phyloP scores from a whole-genome alignment of 1,140 invertebrate species.

The Saccostrea glomerata region DNA sequence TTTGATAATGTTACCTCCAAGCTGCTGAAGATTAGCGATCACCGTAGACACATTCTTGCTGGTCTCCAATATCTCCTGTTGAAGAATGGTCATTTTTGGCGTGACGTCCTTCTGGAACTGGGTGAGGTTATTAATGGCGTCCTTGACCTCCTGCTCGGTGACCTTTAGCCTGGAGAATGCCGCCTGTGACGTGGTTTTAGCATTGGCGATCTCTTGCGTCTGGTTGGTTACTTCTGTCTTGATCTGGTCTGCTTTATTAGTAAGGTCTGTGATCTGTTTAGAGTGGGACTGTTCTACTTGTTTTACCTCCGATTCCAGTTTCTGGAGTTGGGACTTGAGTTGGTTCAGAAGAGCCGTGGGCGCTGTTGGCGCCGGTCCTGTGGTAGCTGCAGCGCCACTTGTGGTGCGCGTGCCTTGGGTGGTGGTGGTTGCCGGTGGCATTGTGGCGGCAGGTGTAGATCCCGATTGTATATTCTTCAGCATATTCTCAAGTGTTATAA shows the following conservation, averaged over 20 bases:
- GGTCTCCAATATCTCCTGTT: conserved; percentile 29
- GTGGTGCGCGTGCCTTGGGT: neutral
- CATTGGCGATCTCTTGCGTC: conserved; percentile 42
- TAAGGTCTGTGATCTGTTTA: conserved; percentile 40
- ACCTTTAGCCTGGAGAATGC: neutral
- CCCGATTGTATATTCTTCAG: conserved; percentile 50
- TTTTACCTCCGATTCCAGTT: conserved; percentile 46
- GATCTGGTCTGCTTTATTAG: conserved; percentile 39
- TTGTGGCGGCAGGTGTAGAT: neutral
- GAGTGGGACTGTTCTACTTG: conserved; percentile 39
- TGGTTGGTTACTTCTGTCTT: conserved; percentile 45
- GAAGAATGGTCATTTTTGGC: conserved; percentile 42
- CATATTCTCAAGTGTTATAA: conserved; percentile 52
- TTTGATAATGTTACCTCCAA: conserved; percentile 15
- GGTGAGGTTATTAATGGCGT: conserved; percentile 43
- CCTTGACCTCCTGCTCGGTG: conserved; percentile 23
- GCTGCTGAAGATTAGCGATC: conserved; percentile 19
- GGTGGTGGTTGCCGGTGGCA: neutral
- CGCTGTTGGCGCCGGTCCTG: conserved; percentile 4
- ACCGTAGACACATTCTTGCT: conserved; percentile 45
- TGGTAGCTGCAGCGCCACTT: conserved; percentile 18
- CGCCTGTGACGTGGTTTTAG: conserved; percentile 10
- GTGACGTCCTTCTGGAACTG: conserved; percentile 37
- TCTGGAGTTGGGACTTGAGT: conserved; percentile 40
- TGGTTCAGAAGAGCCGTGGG: conserved; percentile 22